These are phyloP conservation scores for Graphium colonna DNA, from an alignment of 2,888 invertebrate species.

Conservation along the genomic window DNA sequence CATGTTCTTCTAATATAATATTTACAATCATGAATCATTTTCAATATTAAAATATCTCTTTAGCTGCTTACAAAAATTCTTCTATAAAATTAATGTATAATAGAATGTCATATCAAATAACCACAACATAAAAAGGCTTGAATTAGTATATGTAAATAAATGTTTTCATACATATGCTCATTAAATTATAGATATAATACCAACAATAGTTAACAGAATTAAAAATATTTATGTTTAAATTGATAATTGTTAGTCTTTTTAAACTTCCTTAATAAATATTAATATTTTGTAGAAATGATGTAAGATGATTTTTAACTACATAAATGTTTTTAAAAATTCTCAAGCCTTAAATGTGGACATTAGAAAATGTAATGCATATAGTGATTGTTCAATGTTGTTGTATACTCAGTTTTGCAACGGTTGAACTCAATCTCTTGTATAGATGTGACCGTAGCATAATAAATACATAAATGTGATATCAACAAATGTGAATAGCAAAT, in stretches of 20 bases:
- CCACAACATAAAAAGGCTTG: neutral
- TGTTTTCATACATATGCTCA: neutral
- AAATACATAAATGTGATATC: slow-evolving; percentile 57
- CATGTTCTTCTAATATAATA: neutral
- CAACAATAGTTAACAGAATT: neutral
- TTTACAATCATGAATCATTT: neutral
- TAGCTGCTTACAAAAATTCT: neutral
- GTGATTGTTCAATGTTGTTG: slow-evolving; percentile 15
- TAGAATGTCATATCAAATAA: neutral
- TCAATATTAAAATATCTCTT: neutral
- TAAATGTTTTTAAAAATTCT: slow-evolving; percentile 1
- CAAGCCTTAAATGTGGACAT: slow-evolving; percentile 24
- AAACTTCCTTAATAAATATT: neutral
- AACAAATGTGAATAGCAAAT: slow-evolving; percentile 35
- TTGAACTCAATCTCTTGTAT: slow-evolving; percentile 26
- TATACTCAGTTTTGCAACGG: slow-evolving; percentile 19
- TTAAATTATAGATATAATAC: neutral
- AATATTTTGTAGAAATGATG: slow-evolving; percentile 10
- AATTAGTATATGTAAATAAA: neutral
- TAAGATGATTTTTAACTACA: neutral
- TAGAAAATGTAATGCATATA: slow-evolving; percentile 6
- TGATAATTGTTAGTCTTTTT: neutral
- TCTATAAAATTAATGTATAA: neutral
- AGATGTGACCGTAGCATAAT: slow-evolving; percentile 43
- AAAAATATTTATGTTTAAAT: neutral